phyloP scores from a whole-genome alignment of 64 coral and sea anemone genomes.

The Montipora efflorescens region DNA sequence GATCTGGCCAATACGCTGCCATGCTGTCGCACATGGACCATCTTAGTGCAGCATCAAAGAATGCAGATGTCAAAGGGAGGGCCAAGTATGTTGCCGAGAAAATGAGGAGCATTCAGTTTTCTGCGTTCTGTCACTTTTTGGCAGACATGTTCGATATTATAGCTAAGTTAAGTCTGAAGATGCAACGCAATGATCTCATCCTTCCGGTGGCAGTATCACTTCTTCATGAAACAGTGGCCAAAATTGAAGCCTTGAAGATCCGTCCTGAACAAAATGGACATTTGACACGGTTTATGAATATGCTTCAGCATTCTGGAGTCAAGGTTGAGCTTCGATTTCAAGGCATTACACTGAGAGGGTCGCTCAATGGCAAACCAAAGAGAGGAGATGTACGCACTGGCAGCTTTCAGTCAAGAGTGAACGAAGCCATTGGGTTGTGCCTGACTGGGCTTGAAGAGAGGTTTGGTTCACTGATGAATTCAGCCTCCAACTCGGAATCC shows the following conservation, averaged over 20 bases:
- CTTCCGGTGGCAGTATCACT: slow-evolving; percentile 3
- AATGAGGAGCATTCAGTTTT: not conserved
- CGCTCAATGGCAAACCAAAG: not conserved
- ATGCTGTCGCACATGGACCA: not conserved
- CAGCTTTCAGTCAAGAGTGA: not conserved
- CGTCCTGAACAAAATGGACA: not conserved
- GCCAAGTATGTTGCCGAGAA: not conserved
- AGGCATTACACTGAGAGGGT: slow-evolving; percentile 16
- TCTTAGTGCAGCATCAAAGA: not conserved
- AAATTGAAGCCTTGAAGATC: not conserved
- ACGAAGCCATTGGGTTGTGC: slow-evolving; percentile 23
- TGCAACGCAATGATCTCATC: not conserved
- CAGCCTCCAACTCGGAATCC: slow-evolving; percentile 5
- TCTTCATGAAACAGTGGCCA: not conserved
- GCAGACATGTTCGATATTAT: not conserved
- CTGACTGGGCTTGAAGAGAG: slow-evolving; percentile 41
- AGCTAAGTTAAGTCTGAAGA: not conserved
- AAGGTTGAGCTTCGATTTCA: slow-evolving; percentile 5
- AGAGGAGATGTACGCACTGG: not conserved
- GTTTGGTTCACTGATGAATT: slow-evolving; percentile 28
- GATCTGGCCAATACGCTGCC: not conserved
- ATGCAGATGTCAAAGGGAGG: not conserved
- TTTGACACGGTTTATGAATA: slow-evolving; percentile 15
- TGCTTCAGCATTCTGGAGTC: slow-evolving; percentile 14
- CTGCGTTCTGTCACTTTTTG: not conserved